Percentiles rank a stretch among this genome's conserved stretches.
Conservation (phyloP, 2,797 vertebrate genomes). For the Balearica regulorum region DNA sequence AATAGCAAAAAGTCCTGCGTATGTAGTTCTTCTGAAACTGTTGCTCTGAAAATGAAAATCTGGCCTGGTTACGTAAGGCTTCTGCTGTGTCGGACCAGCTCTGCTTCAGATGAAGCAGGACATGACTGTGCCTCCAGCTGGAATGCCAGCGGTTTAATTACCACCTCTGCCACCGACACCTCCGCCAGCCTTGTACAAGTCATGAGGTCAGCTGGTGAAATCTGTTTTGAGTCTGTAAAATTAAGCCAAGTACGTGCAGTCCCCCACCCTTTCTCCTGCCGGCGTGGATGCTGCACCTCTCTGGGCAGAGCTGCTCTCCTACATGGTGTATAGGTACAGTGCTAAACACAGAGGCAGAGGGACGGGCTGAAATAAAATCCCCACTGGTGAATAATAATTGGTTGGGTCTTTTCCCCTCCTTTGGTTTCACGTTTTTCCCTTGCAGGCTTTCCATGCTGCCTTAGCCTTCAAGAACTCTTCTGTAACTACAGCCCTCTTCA, state of each 20-base stretch:
- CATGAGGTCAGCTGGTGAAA: neutral
- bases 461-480: neutral
- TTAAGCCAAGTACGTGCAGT: neutral
- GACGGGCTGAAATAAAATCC: neutral
- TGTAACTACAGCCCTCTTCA: neutral
- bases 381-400: neutral
- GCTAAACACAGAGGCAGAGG: neutral
- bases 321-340: fast-evolving
- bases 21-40: neutral
- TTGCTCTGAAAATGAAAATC: neutral
- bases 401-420: neutral
- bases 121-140: neutral
- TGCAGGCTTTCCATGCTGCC: neutral
- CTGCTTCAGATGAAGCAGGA: neutral
- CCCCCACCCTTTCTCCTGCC: neutral
- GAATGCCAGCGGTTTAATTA: slow-evolving; percentile 14
- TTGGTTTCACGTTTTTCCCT: neutral
- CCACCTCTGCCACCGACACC: neutral
- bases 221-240: neutral
- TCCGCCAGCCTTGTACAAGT: neutral
- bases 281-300: neutral
- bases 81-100: neutral
- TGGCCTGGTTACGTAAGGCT: neutral
- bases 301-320: neutral
- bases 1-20: neutral